Evolutionary conservation across 2,113 vertebrate genomes (phyloP), one percentile per base, ranked within the genome.

Genomic region (Varanus salvator): DNA sequence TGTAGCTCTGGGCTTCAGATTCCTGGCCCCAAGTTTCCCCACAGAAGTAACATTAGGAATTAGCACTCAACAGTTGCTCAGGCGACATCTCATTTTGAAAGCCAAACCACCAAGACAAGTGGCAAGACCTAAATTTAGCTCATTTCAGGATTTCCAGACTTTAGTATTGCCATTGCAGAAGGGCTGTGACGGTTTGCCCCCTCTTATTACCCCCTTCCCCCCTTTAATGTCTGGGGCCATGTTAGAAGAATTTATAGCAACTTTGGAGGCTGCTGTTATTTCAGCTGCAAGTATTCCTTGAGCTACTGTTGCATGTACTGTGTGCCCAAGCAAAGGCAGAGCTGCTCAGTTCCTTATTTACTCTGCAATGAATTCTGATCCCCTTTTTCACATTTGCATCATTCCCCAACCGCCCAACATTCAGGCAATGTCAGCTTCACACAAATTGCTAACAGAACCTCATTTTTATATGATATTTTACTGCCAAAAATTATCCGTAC

Each of bases 271-370:
- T 71, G 77, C 68, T 94, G 91, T 92, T 86, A 85, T 90, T 93
- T 95, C 68, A 92, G 82, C 85, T 88, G 86, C 29, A 87, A 64
- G 80, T 93, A 4, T 88, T 76, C 92, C 92, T 34, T 90, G 76
- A 87, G 86, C 82, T 80, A 92, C 90, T 93, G 89, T 92, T 80
- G 0, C n/a, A 34, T n/a, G 29, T 52, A 78, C 50, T 31, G 75
- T 83, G 69, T 87, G 57, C 86, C 89, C 88, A 77, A 44, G 52
- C 66, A 89, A 89, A 87, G 84, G 66, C 48, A 90, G 86, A 94
- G 38, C 83, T 91, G 15, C 93, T 95, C 88, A 89, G 86, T 85
- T 85, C 17, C 86, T 93, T 88, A 11, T 77, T 89, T 88, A 25
- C 88, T 23, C 60, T 87, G 57, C 29, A 84, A 25, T 14, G 38